Percentiles rank a stretch among this genome's conserved stretches.
Conservation (phyloP, 1,140 invertebrate genomes). For the Prorops nasuta region DNA sequence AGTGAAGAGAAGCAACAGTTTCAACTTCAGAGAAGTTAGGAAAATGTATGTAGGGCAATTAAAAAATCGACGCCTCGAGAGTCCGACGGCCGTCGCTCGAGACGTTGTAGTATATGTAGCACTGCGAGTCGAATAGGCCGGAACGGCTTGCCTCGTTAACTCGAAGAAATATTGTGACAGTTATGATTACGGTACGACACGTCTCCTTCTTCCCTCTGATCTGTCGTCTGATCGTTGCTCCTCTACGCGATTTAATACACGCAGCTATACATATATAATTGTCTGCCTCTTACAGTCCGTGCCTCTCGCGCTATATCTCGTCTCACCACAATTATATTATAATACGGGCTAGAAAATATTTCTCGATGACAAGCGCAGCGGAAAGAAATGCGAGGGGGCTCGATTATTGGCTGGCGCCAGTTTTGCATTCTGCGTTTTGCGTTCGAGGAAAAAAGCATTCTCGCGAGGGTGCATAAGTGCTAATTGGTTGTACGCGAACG, state of each 20-base stretch:
- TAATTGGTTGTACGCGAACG: slow-evolving; percentile 49
- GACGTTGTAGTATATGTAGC: not conserved
- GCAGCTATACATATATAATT: slow-evolving; percentile 35
- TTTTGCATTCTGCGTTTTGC: no score
- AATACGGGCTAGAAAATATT: no score
- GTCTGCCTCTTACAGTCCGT: slow-evolving; percentile 25
- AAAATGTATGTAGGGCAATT: no score
- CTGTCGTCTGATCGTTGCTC: slow-evolving; percentile 35
- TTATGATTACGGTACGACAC: slow-evolving; percentile 41
- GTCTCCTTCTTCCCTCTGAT: slow-evolving; percentile 42
- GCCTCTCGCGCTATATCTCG: slow-evolving; percentile 12
- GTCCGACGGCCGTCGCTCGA: slow-evolving; percentile 32
- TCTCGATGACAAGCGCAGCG: no score
- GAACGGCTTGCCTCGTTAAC: slow-evolving; percentile 43
- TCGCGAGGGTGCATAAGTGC: slow-evolving; percentile 41
- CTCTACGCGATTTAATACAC: slow-evolving; percentile 13
- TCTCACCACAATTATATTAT: no score
- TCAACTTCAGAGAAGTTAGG: no score
- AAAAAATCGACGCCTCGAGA: slow-evolving; percentile 49
- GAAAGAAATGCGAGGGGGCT: no score
- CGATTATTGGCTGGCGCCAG: no score
- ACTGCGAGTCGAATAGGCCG: slow-evolving; percentile 1
- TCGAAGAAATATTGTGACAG: slow-evolving; percentile 51
- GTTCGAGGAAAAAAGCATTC: no score
- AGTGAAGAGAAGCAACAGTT: no score